Conservation (phyloP, 2,888 invertebrate genomes). For the Imbricaverruca yamaguchii region DNA sequence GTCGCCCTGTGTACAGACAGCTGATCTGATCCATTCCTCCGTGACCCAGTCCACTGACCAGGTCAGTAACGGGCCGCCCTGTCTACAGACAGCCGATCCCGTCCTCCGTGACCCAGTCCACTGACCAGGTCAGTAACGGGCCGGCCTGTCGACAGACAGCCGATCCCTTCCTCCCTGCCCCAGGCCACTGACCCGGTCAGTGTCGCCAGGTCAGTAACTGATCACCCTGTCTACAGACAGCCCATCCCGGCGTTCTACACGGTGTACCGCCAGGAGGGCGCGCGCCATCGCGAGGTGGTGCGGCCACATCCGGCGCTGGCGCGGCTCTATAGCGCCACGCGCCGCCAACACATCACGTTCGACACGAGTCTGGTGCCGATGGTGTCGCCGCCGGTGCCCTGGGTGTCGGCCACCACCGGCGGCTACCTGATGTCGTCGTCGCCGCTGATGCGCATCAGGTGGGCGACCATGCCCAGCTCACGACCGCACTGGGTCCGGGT, state of each 20-base stretch:
- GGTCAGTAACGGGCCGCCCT: too few species aligned
- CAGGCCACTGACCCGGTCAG: too few species aligned
- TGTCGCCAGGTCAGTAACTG: too few species aligned
- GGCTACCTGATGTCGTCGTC: constrained; percentile 66
- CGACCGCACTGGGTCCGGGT: too few species aligned
- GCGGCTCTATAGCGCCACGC: constrained; percentile 59
- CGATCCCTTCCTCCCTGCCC: constrained; percentile 25
- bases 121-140: too few species aligned
- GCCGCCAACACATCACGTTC: constrained; percentile 61
- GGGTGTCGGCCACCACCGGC: constrained; percentile 60
- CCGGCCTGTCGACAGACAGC: constrained; percentile 26
- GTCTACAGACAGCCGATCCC: too few species aligned
- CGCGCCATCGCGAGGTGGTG: constrained; percentile 46
- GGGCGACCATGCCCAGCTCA: too few species aligned
- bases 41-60: too few species aligned
- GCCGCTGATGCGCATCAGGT: constrained; percentile 33
- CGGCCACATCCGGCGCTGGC: constrained; percentile 76
- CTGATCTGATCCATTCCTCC: too few species aligned
- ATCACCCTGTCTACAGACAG: constrained; percentile 25
- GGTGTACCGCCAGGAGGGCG: constrained; percentile 26
- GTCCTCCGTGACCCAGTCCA: too few species aligned
- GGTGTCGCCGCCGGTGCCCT: constrained; percentile 76
- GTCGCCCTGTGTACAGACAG: too few species aligned
- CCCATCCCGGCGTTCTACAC: constrained; percentile 29
- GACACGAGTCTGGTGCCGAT: constrained; percentile 53